Conservation (phyloP, 2,888 invertebrate species). For the Catotricha subobsoleta region DNA sequence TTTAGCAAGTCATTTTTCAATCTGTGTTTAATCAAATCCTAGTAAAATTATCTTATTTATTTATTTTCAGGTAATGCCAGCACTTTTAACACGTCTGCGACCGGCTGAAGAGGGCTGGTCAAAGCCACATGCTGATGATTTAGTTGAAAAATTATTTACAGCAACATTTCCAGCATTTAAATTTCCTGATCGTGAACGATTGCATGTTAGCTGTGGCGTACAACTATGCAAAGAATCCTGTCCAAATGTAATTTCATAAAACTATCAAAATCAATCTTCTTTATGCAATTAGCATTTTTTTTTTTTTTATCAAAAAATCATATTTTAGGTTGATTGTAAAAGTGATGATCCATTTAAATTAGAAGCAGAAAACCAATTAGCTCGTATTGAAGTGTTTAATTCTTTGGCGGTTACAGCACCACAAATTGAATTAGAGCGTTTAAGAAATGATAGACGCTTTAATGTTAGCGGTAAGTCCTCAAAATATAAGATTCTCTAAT, state of each 20-base stretch:
- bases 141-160: conserved; percentile 26
- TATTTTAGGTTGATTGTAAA: conserved; percentile 28
- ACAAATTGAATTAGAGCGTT: conserved; percentile 48
- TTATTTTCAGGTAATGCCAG: conserved; percentile 28
- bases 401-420: conserved; percentile 64
- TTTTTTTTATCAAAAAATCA: not conserved
- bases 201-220: conserved; percentile 60
- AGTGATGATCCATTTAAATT: conserved; percentile 21
- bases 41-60: not conserved
- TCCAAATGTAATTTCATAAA: conserved; percentile 34
- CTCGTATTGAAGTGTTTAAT: conserved; percentile 53
- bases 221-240: conserved; percentile 59
- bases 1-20: too few relatives aligned
- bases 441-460: conserved; percentile 22
- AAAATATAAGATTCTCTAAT: not conserved
- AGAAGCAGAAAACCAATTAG: conserved; percentile 25
- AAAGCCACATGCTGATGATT: conserved; percentile 26
- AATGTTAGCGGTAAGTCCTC: conserved; percentile 23
- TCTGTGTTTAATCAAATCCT: not conserved
- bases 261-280: not conserved
- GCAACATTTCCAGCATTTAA: conserved; percentile 65
- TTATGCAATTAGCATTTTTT: not conserved
- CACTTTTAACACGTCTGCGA: conserved; percentile 21
- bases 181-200: conserved; percentile 58
- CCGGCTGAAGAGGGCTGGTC: conserved; percentile 30